Percentiles rank a stretch among this genome's conserved stretches.
Conservation (phyloP, 2,888 invertebrate genomes). For the Drosophila maculinotata region DNA sequence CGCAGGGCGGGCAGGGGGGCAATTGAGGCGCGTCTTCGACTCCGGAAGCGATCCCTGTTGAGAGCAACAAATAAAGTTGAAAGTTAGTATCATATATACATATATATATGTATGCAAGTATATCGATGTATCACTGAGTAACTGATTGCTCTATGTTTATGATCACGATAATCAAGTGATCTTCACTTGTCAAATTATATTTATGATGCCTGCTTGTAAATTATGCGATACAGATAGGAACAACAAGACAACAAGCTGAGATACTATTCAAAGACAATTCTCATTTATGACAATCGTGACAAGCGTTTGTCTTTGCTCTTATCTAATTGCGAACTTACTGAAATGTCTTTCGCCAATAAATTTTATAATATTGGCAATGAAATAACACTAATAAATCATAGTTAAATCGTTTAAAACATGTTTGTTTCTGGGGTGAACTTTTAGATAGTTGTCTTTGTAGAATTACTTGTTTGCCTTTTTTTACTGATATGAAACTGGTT, state of each 20-base stretch:
- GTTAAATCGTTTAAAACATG: constrained; percentile 2
- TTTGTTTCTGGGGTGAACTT: neutral
- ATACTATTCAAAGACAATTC: constrained; percentile 12
- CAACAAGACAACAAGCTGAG: constrained; percentile 26
- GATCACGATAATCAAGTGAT: constrained; percentile 5
- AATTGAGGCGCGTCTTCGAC: constrained; percentile 88
- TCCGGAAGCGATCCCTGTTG: constrained; percentile 88
- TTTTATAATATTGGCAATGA: constrained; percentile 1
- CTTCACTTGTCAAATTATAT: constrained; percentile 18
- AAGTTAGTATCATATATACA: neutral
- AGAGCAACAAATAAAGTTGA: neutral
- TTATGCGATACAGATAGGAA: constrained; percentile 8
- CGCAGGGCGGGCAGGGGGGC: constrained; percentile 87
- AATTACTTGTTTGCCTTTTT: too few relatives aligned
- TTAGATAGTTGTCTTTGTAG: too few relatives aligned
- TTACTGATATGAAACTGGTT: too few relatives aligned
- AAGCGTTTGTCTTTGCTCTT: constrained; percentile 23
- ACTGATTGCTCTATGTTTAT: constrained; percentile 11
- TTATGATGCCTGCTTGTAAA: constrained; percentile 9
- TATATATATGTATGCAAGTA: neutral
- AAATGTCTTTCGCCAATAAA: neutral
- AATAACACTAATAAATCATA: constrained; percentile 8
- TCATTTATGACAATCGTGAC: constrained; percentile 14
- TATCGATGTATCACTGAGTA: too few relatives aligned
- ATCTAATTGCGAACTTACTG: constrained; percentile 9